phyloP scores from a whole-genome alignment of 2,797 vertebrate species.

The Chiroxiphia lanceolata region DNA sequence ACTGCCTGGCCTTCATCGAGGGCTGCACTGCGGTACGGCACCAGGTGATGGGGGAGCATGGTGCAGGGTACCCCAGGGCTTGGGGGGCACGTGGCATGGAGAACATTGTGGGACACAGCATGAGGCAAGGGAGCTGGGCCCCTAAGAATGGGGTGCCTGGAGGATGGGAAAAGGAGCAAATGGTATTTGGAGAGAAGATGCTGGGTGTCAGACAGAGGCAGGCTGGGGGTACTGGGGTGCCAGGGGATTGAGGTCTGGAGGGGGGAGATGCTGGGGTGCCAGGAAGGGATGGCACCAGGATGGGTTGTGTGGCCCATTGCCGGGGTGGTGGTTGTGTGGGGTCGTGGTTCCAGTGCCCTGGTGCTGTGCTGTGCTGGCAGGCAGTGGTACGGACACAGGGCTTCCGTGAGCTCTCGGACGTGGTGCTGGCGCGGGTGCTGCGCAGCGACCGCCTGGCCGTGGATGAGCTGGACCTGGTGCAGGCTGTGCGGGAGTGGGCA shows the following conservation, averaged over 20 bases:
- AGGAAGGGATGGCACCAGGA: not conserved
- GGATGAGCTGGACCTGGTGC: slow-evolving; percentile 74
- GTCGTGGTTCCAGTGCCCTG: not conserved
- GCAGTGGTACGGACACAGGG: slow-evolving; percentile 71
- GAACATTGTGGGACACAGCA: not conserved
- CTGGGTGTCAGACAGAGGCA: not conserved
- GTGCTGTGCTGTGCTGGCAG: slow-evolving; percentile 28
- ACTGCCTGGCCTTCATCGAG: slow-evolving; percentile 77
- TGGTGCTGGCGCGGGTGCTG: slow-evolving; percentile 67
- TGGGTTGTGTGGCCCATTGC: accelerated
- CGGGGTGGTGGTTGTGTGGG: too few species aligned
- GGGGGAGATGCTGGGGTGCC: not conserved
- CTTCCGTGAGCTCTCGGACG: slow-evolving; percentile 76
- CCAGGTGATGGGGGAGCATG: not conserved
- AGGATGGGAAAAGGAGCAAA: not conserved
- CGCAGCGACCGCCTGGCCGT: slow-evolving; percentile 68
- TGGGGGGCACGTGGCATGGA: not conserved
- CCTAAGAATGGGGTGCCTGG: not conserved
- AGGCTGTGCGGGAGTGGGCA: slow-evolving; percentile 75
- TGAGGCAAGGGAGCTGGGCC: not conserved
- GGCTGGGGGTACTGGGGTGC: not conserved
- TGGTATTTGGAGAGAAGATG: not conserved
- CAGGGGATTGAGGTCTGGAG: not conserved
- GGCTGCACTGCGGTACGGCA: slow-evolving; percentile 60
- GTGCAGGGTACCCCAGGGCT: not conserved